These are phyloP conservation scores for Calliopsis andreniformis DNA, from an alignment of 1,140 invertebrate species.

Conservation along the genomic window DNA sequence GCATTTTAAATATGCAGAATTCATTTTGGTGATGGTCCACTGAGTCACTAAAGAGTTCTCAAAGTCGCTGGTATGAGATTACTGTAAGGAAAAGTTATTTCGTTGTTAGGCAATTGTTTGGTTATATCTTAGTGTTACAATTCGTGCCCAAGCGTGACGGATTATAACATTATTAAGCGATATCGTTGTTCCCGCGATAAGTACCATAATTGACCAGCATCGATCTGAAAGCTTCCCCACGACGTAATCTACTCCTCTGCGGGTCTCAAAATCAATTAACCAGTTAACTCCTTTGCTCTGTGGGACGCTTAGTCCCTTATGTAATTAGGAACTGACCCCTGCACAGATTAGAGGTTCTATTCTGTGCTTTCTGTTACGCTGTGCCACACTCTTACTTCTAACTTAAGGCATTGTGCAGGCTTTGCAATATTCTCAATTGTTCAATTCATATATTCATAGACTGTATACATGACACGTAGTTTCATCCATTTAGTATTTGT, in stretches of 20 bases:
- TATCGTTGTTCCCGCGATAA: conserved; percentile 12
- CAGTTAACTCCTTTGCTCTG: conserved; percentile 51
- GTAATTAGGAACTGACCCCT: conserved; percentile 57
- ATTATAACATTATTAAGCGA: conserved; percentile 32
- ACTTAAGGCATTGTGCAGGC: not conserved
- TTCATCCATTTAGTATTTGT: no score
- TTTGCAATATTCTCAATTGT: not conserved
- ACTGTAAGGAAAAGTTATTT: no score
- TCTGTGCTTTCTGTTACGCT: conserved; percentile 23
- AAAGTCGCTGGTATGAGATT: no score
- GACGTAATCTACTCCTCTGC: conserved; percentile 55
- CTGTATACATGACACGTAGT: no score
- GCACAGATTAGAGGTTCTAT: conserved; percentile 20
- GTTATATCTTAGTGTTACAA: no score
- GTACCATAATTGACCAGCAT: conserved; percentile 29
- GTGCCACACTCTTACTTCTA: not conserved
- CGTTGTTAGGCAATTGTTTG: no score
- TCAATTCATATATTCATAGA: no score
- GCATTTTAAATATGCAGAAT: no score
- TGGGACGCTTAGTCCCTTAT: conserved; percentile 30
- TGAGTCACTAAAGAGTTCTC: no score
- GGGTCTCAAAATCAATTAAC: conserved; percentile 66
- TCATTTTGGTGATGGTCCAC: no score
- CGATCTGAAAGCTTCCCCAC: conserved; percentile 34
- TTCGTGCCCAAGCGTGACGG: not conserved